Evolutionary conservation across 2,888 invertebrate genomes (phyloP), one percentile per base, ranked within the genome.

Genomic region (Caenorhabditis sinica): DNA sequence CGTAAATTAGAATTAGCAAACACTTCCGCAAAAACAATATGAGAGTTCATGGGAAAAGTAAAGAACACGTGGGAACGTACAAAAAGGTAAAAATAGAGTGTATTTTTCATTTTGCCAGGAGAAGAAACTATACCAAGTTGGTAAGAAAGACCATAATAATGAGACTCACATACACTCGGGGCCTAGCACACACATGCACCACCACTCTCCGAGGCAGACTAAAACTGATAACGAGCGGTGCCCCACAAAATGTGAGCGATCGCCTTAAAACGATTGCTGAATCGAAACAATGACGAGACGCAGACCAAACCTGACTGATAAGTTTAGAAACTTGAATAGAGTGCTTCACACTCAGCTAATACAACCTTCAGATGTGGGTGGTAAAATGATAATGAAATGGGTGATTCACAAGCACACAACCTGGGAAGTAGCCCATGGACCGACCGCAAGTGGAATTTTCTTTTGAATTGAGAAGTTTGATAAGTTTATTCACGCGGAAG

Each of bases 171-270:
- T 13, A 69, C 40, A 66, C 56, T n/a, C 58, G 20, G 49, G 20
- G 49, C 20, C 49, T 49, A 69, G 49, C 36, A 56, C 43, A 53
- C 36, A 36, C 51, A 17, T 25, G 28, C 60, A 65, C 71, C n/a
- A 49, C 49, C 49, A 49, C 56, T 56, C 56, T 13, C 20, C 25
- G 56, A 56, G 65, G 45, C 45, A 65, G 65, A 45, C 45, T 49
- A 58, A 25, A 36, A 80, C 58, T 80, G 80, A 80, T 80, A 80
- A 80, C 66, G 43, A 6, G 3, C 58, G 53, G 65, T 80, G 80
- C 66, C 49, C 56, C 58, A 61, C 33, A 68, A 63, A 71, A 58
- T 60, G 80, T 66, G 63, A 80, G 72, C 58, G 65, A 80, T 72
- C 56, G 72, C n/a, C 58, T 72, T 79, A 65, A 80, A 72, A 53